Conservation (phyloP, 1,140 invertebrate species). For the Orussus abietinus region DNA sequence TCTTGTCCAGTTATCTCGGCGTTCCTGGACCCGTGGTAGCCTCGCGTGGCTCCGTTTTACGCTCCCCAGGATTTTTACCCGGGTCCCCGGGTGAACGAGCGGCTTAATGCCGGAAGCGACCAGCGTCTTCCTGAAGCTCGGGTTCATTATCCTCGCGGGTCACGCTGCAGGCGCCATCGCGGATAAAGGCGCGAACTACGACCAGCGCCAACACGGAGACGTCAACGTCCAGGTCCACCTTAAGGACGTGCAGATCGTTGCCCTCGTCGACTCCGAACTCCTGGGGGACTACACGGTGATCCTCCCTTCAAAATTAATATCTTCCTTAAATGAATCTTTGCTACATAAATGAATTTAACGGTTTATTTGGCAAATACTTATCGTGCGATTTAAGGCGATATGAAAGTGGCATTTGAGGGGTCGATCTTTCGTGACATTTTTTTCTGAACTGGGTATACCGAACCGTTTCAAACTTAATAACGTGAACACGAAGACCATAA, state of each 20-base stretch:
- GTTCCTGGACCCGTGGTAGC: background rate
- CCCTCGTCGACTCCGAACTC: constrained; percentile 57
- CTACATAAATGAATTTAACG: too few relatives aligned
- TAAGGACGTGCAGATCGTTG: constrained; percentile 72
- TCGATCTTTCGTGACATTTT: constrained; percentile 4
- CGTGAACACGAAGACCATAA: too few relatives aligned
- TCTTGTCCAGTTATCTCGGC: constrained; percentile 22
- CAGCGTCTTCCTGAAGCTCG: background rate
- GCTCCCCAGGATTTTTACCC: constrained; percentile 20
- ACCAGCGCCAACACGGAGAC: constrained; percentile 72
- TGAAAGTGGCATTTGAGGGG: background rate
- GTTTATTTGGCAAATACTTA: background rate
- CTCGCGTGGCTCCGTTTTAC: constrained; percentile 11
- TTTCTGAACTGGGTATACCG: too few relatives aligned
- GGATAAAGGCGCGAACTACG: constrained; percentile 53
- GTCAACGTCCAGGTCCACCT: constrained; percentile 74
- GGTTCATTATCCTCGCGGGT: background rate
- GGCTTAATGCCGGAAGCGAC: background rate
- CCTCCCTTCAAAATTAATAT: too few relatives aligned
- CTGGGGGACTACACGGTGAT: constrained; percentile 57
- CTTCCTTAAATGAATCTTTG: too few relatives aligned
- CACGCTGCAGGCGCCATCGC: background rate
- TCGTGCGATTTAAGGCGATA: constrained; percentile 9
- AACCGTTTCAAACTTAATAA: too few relatives aligned
- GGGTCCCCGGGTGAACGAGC: background rate